These are phyloP conservation scores for Drosophila peninsularis DNA, from an alignment of 2,888 invertebrate species.

Conservation along the genomic window DNA sequence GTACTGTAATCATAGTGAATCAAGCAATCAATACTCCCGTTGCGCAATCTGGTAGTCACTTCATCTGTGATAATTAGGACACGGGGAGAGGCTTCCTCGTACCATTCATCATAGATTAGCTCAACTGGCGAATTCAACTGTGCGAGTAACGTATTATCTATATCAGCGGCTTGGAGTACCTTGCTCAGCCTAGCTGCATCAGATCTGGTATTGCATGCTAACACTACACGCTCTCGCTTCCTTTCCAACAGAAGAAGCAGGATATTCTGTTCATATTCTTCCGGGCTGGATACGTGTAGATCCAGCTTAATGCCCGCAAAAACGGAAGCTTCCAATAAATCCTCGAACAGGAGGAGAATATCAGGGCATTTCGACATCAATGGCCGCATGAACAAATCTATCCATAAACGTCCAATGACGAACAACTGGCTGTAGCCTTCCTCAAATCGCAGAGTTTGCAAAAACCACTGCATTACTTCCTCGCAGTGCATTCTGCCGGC, in stretches of 20 bases:
- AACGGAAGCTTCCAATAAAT: conserved; percentile 46
- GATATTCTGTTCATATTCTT: not conserved
- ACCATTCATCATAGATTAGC: not conserved
- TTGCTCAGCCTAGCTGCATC: not conserved
- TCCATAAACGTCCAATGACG: conserved; percentile 43
- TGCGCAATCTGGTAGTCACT: conserved; percentile 11
- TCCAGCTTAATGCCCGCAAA: conserved; percentile 7
- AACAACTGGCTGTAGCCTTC: conserved; percentile 30
- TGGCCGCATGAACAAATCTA: conserved; percentile 21
- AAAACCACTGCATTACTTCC: conserved; percentile 14
- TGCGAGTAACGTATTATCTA: not conserved
- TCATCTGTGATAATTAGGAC: conserved; percentile 36
- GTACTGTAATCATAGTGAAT: conserved; percentile 30
- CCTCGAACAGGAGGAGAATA: conserved; percentile 40
- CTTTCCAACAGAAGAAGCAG: not conserved
- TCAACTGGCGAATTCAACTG: too few species aligned
- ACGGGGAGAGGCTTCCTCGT: fast-evolving
- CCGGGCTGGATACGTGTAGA: fast-evolving
- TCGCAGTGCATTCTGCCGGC: not conserved
- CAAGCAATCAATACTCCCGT: conserved; percentile 23
- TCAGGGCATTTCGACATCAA: conserved; percentile 24
- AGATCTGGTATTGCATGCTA: conserved; percentile 10
- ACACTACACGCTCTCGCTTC: conserved; percentile 16
- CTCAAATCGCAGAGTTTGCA: not conserved
- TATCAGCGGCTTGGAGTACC: not conserved